These are phyloP conservation scores for Neopelma chrysocephalum DNA, from an alignment of 2,797 vertebrate genomes.

Conservation along the genomic window DNA sequence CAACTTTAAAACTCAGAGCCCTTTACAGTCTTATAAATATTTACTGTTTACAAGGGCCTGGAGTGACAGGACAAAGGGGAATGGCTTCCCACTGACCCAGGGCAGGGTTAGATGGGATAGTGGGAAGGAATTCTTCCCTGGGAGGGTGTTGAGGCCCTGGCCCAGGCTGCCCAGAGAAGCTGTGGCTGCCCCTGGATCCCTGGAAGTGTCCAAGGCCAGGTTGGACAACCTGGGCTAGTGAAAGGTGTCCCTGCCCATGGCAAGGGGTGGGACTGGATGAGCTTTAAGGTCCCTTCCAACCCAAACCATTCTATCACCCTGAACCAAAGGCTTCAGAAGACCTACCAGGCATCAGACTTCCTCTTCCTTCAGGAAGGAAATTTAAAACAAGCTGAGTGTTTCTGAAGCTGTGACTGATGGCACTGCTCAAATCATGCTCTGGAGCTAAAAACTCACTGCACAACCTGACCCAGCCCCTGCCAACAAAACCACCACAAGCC, in stretches of 20 bases:
- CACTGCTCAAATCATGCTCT: not conserved
- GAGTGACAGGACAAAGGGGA: not conserved
- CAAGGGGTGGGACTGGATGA: not conserved
- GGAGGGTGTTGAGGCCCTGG: not conserved
- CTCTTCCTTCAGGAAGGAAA: not conserved
- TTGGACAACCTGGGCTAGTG: not conserved
- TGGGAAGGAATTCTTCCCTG: not conserved
- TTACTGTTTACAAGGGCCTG: not conserved
- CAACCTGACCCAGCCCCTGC: not conserved
- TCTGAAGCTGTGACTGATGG: not conserved
- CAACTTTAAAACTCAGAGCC: not conserved
- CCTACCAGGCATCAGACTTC: not conserved
- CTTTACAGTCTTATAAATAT: not conserved
- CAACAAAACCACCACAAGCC: not conserved
- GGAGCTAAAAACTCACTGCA: not conserved
- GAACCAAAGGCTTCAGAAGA: not conserved
- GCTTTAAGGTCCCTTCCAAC: not conserved
- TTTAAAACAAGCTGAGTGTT: not conserved
- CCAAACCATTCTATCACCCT: not conserved
- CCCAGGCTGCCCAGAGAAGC: not conserved
- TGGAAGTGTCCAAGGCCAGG: not conserved
- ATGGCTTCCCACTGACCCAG: not conserved
- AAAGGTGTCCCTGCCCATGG: not conserved
- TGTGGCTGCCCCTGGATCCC: not conserved
- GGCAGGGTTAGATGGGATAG: not conserved